phyloP scores from a whole-genome alignment of 2,797 vertebrate species.

The Threskiornis aethiopicus region DNA sequence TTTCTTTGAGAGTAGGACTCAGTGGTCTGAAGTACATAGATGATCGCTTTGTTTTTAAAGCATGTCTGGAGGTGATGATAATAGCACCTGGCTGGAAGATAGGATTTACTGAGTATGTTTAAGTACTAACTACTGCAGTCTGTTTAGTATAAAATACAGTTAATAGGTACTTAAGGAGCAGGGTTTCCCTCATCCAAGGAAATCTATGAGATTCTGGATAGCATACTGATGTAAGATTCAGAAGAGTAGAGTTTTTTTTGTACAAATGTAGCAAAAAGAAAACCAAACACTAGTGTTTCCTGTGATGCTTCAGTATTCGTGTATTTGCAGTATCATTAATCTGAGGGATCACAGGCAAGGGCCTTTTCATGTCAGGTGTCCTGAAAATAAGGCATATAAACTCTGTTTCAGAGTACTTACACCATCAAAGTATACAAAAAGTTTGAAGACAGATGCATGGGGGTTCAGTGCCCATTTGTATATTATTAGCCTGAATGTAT shows the following conservation, averaged over 20 bases:
- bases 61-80: neutral
- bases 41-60: neutral
- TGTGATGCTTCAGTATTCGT: neutral
- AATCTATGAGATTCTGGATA: neutral
- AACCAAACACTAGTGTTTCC: neutral
- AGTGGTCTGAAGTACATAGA: neutral
- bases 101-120: neutral
- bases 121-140: neutral
- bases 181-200: neutral
- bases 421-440: neutral
- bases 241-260: neutral
- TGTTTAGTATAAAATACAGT: neutral
- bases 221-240: neutral
- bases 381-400: neutral
- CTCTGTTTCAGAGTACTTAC: neutral
- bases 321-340: neutral
- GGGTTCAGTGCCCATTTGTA: neutral
- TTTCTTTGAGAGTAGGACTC: neutral
- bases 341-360: neutral
- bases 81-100: neutral
- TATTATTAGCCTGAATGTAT: neutral
- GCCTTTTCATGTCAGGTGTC: neutral
- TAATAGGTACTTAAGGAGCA: neutral
- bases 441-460: neutral
- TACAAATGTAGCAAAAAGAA: neutral